phyloP scores from a whole-genome alignment of 2,113 vertebrate species.

The Podarcis muralis region DNA sequence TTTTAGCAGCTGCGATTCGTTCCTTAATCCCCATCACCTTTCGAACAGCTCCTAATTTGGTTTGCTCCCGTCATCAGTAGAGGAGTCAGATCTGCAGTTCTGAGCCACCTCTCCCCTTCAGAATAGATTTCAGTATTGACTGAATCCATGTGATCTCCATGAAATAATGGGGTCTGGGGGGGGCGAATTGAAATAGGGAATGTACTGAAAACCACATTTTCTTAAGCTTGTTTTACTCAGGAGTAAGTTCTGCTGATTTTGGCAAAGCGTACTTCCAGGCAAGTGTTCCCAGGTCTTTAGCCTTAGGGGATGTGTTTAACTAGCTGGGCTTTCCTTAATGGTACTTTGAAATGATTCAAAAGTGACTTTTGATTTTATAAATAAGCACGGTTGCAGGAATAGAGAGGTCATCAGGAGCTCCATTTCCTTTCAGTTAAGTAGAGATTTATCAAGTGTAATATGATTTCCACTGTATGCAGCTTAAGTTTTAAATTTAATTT shows the following conservation, averaged over 20 bases:
- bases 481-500: slow-evolving; percentile 50
- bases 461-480: slow-evolving; percentile 39
- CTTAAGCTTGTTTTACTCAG: not conserved
- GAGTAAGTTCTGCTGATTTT: not conserved
- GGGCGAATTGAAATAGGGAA: not conserved
- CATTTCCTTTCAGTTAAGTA: slow-evolving; percentile 44
- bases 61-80: not conserved
- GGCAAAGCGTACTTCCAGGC: not conserved
- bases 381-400: slow-evolving; percentile 39
- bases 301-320: not conserved
- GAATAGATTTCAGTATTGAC: slow-evolving; percentile 4
- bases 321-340: not conserved
- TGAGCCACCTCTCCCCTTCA: not conserved
- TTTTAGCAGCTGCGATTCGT: slow-evolving; percentile 38
- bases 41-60: not conserved
- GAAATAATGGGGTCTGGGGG: not conserved
- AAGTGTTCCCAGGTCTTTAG: not conserved
- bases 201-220: not conserved
- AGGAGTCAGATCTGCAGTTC: not conserved
- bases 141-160: not conserved
- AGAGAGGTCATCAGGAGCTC: slow-evolving; percentile 36
- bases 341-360: slow-evolving; percentile 39
- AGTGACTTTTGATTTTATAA: slow-evolving; percentile 19
- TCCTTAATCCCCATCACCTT: slow-evolving; percentile 16
- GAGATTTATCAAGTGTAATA: slow-evolving; percentile 34